phyloP scores from a whole-genome alignment of 2,113 vertebrate species.

The Leucopsar rothschildi region DNA sequence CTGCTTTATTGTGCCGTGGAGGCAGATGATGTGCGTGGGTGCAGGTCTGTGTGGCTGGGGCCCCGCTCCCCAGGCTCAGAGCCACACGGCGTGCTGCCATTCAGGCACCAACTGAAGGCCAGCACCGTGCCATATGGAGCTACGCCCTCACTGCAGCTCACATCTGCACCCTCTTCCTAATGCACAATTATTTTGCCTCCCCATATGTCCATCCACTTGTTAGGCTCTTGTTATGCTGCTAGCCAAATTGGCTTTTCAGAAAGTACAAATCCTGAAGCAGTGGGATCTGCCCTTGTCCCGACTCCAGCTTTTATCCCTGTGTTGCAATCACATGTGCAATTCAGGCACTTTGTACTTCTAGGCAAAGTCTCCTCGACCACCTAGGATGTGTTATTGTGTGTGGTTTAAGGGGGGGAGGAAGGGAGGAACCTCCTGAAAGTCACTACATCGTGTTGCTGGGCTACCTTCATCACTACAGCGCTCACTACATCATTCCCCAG shows the following conservation, averaged over 20 bases:
- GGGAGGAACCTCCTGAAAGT: background rate
- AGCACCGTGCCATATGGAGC: constrained; percentile 62
- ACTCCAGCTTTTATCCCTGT: constrained; percentile 47
- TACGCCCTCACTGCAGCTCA: constrained; percentile 46
- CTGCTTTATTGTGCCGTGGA: background rate
- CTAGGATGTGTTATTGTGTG: constrained; percentile 43
- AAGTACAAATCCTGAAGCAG: constrained; percentile 65
- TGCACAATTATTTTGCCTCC: constrained; percentile 70
- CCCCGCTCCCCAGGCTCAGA: background rate
- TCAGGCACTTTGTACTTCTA: constrained; percentile 21
- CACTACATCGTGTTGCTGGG: background rate
- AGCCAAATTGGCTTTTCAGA: constrained; percentile 76
- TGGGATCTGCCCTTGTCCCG: constrained; percentile 18
- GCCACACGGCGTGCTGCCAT: constrained; percentile 53
- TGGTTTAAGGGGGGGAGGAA: background rate
- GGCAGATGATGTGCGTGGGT: background rate
- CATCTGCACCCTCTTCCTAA: constrained; percentile 66
- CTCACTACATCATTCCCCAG: background rate
- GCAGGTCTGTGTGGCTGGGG: background rate
- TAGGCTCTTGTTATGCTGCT: constrained; percentile 72
- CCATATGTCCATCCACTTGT: constrained; percentile 82
- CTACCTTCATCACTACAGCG: background rate
- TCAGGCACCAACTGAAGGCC: constrained; percentile 69
- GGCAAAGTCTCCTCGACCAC: constrained; percentile 41
- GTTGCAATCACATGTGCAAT: constrained; percentile 39